Conservation (phyloP, 2,888 invertebrate species). For the Cyaniris semiargus region DNA sequence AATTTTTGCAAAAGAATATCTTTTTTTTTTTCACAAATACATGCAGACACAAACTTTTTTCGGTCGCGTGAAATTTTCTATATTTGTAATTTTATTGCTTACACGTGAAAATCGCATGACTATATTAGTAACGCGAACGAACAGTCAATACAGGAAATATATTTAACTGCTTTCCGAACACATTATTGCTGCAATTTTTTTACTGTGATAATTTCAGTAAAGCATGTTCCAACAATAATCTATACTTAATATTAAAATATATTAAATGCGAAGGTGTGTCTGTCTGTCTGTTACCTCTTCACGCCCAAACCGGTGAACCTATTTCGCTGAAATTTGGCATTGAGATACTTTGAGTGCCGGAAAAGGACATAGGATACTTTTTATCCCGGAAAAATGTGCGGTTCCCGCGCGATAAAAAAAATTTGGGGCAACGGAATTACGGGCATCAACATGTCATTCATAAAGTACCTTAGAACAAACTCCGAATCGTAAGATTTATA, state of each 20-base stretch:
- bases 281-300: neutral
- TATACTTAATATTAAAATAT: neutral
- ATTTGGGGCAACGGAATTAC: neutral
- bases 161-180: slow-evolving; percentile 1
- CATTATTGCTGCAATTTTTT: neutral
- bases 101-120: slow-evolving; percentile 17
- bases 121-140: neutral
- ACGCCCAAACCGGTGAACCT: neutral
- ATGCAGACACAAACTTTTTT: neutral
- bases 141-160: slow-evolving; percentile 10
- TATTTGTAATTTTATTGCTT: slow-evolving; percentile 30
- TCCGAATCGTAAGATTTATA: neutral
- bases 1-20: too few species aligned
- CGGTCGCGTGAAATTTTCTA: neutral
- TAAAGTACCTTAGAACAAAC: neutral
- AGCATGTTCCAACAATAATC: neutral
- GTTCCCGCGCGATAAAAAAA: too few species aligned
- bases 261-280: neutral
- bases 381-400: too few species aligned
- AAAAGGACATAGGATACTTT: too few species aligned
- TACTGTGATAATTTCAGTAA: neutral
- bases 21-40: neutral
- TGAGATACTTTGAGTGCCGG: too few species aligned
- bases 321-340: too few species aligned
- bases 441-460: neutral